A percentile compares a stretch with the other conserved stretches of the same genome.
These are phyloP conservation scores for Phymanthus crucifer DNA, from an alignment of 92 coral and sea anemone species.

Conservation along the genomic window DNA sequence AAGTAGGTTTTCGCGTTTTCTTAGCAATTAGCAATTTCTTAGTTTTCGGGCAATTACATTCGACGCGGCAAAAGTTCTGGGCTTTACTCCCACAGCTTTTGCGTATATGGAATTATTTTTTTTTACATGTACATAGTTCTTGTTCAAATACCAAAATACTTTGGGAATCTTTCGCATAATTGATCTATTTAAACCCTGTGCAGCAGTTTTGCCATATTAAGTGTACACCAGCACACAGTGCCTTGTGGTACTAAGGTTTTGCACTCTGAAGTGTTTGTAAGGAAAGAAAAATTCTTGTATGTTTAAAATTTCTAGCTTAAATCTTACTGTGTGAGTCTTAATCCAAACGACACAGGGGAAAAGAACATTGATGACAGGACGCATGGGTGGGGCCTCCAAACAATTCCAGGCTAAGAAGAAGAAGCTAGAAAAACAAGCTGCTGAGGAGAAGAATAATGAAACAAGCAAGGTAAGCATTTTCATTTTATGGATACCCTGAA, in stretches of 20 bases:
- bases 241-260: neutral
- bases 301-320: slow-evolving; percentile 12
- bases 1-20: too few species aligned
- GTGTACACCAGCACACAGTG: neutral
- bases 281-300: neutral
- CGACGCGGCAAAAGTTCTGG: too few species aligned
- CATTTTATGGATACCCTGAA: too few species aligned
- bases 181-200: neutral
- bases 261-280: neutral
- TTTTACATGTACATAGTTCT: too few species aligned
- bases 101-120: too few species aligned
- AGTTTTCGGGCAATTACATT: too few species aligned
- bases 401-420: slow-evolving; percentile 89
- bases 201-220: too few species aligned
- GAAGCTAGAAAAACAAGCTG: slow-evolving; percentile 85
- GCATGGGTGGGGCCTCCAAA: slow-evolving; percentile 94
- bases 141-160: too few species aligned
- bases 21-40: too few species aligned
- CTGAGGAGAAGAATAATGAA: slow-evolving; percentile 57
- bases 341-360: slow-evolving; percentile 95
- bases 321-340: slow-evolving; percentile 88
- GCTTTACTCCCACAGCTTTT: too few species aligned
- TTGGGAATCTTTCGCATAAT: too few species aligned
- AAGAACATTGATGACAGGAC: slow-evolving; percentile 81
- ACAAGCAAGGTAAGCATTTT: slow-evolving; percentile 26